These are phyloP conservation scores for Rhopalosiphum maidis DNA, from an alignment of 1,140 invertebrate genomes.

Conservation along the genomic window DNA sequence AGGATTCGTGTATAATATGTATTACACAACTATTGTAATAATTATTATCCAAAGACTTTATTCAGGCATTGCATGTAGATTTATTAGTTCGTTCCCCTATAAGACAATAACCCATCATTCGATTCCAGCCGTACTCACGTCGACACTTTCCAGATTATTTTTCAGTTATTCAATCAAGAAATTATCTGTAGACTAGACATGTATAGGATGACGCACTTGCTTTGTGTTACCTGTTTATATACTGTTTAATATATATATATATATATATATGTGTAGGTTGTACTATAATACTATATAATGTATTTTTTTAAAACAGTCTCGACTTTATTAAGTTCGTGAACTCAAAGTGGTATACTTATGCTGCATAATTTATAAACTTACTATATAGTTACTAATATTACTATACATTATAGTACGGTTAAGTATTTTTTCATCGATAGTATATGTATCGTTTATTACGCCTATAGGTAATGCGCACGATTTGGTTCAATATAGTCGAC, in stretches of 20 bases:
- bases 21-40: not conserved
- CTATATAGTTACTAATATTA: not conserved
- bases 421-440: too few species aligned
- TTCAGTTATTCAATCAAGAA: not conserved
- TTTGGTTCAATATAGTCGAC: too few species aligned
- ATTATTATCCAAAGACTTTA: not conserved
- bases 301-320: not conserved
- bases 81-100: not conserved
- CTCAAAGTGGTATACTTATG: not conserved
- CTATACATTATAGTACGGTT: not conserved
- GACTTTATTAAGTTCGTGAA: not conserved
- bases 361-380: not conserved
- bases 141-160: not conserved
- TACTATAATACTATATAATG: not conserved
- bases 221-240: not conserved
- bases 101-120: not conserved
- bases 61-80: not conserved
- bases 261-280: not conserved
- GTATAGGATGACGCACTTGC: not conserved
- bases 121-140: not conserved
- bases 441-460: too few species aligned
- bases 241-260: too few species aligned
- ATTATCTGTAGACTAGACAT: not conserved
- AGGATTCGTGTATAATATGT: not conserved
- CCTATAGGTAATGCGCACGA: too few species aligned